These are phyloP conservation scores for Lampris incognitus DNA, from an alignment of 2,113 vertebrate species.

Conservation along the genomic window DNA sequence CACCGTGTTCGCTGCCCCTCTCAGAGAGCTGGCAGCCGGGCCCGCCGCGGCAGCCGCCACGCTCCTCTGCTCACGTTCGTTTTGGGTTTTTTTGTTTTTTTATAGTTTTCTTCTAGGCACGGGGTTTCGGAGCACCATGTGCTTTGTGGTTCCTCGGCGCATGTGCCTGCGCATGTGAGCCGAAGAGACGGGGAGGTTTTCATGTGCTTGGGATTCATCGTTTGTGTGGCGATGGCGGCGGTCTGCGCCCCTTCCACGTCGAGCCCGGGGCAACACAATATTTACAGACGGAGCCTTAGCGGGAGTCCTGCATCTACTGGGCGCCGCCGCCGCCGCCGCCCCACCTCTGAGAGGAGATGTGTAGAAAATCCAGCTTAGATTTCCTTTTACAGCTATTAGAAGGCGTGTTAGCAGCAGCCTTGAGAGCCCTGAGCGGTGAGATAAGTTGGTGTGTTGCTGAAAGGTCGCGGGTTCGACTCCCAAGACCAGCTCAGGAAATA, in stretches of 20 bases:
- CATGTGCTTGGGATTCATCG: slow-evolving; percentile 20
- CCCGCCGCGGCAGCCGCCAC: slow-evolving; percentile 34
- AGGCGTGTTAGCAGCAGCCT: too few species aligned
- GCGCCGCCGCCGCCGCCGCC: too few species aligned
- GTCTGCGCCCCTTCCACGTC: slow-evolving; percentile 34
- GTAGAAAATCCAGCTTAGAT: too few species aligned
- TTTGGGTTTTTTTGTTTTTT: slow-evolving; percentile 13
- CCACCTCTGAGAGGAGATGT: too few species aligned
- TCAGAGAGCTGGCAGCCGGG: background rate
- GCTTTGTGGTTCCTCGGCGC: slow-evolving; percentile 27
- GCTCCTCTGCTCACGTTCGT: slow-evolving; percentile 48
- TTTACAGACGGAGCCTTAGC: slow-evolving; percentile 39
- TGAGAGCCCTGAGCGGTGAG: too few species aligned
- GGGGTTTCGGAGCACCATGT: slow-evolving; percentile 11
- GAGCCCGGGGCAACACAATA: slow-evolving; percentile 42
- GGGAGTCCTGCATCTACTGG: slow-evolving; percentile 13
- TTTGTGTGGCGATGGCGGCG: slow-evolving; percentile 35
- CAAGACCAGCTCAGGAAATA: too few species aligned
- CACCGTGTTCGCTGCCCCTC: slow-evolving; percentile 37
- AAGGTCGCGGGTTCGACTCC: too few species aligned
- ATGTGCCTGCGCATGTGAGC: slow-evolving; percentile 59
- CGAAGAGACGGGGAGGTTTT: slow-evolving; percentile 38
- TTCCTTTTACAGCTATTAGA: too few species aligned
- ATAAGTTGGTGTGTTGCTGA: too few species aligned
- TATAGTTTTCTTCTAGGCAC: too few species aligned